These are phyloP conservation scores for Rhineura floridana DNA, from an alignment of 2,113 vertebrate genomes.

Conservation along the genomic window DNA sequence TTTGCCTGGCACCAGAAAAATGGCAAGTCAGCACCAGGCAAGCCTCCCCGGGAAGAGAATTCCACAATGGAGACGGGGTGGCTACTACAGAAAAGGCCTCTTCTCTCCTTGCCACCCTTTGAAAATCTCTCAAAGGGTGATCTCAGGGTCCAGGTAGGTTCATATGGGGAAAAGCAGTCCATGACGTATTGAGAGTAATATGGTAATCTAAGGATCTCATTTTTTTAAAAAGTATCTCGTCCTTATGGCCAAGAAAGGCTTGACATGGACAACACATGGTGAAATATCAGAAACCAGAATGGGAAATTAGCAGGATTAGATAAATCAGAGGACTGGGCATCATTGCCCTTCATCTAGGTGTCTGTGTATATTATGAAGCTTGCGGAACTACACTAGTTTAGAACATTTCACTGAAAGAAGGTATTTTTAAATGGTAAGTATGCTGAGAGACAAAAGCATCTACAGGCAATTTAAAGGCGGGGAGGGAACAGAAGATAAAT, in stretches of 20 bases:
- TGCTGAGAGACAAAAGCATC: background rate
- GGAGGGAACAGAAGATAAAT: slow-evolving; percentile 4
- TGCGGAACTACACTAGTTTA: background rate
- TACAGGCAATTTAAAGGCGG: slow-evolving; percentile 13
- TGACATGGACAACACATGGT: background rate
- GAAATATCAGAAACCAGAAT: background rate
- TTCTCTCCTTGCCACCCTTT: too few relatives aligned
- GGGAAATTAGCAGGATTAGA: background rate
- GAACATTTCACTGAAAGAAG: background rate
- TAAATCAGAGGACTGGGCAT: background rate
- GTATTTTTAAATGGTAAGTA: background rate
- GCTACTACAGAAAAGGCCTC: too few relatives aligned
- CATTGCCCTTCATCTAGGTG: background rate
- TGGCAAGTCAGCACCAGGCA: too few relatives aligned
- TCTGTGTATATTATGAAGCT: background rate
- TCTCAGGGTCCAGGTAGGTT: too few relatives aligned
- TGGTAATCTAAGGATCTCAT: background rate
- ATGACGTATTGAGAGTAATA: background rate
- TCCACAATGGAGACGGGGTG: too few relatives aligned
- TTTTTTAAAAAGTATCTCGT: background rate
- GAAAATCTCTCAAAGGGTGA: too few relatives aligned
- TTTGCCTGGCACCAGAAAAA: too few relatives aligned
- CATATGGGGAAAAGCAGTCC: too few relatives aligned
- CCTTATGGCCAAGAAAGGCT: background rate
- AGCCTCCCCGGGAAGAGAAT: too few relatives aligned